Conservation (phyloP, 2,797 vertebrate genomes). For the Chromis chromis region DNA sequence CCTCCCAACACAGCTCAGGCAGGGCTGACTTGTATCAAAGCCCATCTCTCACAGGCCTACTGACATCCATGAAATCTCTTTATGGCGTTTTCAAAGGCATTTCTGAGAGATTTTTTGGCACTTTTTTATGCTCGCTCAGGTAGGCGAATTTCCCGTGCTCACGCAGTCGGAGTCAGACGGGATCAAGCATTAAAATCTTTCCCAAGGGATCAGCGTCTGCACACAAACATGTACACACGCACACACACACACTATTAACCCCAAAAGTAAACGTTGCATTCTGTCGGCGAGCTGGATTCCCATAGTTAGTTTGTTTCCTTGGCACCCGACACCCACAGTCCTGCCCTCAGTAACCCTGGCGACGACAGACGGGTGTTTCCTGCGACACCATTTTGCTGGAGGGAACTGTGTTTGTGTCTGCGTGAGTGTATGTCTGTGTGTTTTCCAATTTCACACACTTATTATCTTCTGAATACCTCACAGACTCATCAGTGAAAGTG, state of each 20-base stretch:
- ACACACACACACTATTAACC: slow-evolving; percentile 67
- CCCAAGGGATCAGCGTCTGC: slow-evolving; percentile 51
- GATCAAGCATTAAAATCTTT: slow-evolving; percentile 46
- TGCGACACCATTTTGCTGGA: slow-evolving; percentile 42
- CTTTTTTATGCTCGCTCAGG: slow-evolving; percentile 63
- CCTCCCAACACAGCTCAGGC: slow-evolving; percentile 69
- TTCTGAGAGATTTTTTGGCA: slow-evolving; percentile 76
- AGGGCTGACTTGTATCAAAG: slow-evolving; percentile 83
- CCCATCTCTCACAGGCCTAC: slow-evolving; percentile 72
- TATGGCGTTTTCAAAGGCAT: slow-evolving; percentile 80
- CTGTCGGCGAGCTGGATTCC: slow-evolving; percentile 54
- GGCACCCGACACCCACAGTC: slow-evolving; percentile 57
- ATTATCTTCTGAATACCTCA: slow-evolving; percentile 12
- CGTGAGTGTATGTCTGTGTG: slow-evolving; percentile 15
- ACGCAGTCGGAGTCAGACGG: slow-evolving; percentile 27
- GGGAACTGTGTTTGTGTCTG: slow-evolving; percentile 23
- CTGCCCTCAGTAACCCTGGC: slow-evolving; percentile 53
- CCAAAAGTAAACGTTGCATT: slow-evolving; percentile 64
- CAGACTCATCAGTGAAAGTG: slow-evolving; percentile 16
- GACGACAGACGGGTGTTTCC: slow-evolving; percentile 60
- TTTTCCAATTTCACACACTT: slow-evolving; percentile 15
- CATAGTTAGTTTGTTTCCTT: slow-evolving; percentile 68
- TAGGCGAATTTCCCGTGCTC: slow-evolving; percentile 38
- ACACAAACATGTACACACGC: slow-evolving; percentile 37
- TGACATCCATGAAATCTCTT: slow-evolving; percentile 84